phyloP scores from a whole-genome alignment of 2,797 vertebrate species.

The Coregonus sp. region DNA sequence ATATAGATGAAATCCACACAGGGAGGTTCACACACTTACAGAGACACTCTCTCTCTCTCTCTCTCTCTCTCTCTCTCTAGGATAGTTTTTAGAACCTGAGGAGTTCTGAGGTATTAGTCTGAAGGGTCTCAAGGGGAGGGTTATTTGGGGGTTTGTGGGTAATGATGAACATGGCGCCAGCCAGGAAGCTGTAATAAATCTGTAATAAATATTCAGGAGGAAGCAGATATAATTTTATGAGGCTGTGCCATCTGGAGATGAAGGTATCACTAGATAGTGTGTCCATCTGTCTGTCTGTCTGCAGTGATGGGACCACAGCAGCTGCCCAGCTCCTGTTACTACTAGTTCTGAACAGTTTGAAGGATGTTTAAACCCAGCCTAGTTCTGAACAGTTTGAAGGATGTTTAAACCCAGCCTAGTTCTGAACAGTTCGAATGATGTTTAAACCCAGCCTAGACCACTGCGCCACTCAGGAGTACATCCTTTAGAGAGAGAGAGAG shows the following conservation, averaged over 20 bases:
- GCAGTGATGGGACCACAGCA: not conserved
- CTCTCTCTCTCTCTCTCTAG: no score
- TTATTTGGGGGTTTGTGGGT: not conserved
- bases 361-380: not conserved
- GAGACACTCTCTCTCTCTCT: not conserved
- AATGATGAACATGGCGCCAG: not conserved
- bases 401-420: no score
- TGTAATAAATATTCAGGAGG: not conserved
- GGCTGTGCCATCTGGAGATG: not conserved
- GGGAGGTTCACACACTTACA: not conserved
- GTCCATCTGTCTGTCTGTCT: not conserved
- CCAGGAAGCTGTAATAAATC: not conserved
- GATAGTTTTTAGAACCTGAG: not conserved
- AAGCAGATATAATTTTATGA: constrained; percentile 4
- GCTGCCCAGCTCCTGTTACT: not conserved
- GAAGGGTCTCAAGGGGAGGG: not conserved
- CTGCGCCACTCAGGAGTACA: no score
- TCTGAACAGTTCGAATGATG: no score
- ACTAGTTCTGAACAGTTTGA: not conserved
- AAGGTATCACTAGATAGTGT: not conserved
- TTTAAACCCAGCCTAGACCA: no score
- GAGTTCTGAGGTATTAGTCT: not conserved
- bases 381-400: no score
- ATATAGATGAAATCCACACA: not conserved
- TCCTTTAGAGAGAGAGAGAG: not conserved